These are phyloP conservation scores for Ridgeia piscesae DNA, from an alignment of 1,140 invertebrate species.

Conservation along the genomic window DNA sequence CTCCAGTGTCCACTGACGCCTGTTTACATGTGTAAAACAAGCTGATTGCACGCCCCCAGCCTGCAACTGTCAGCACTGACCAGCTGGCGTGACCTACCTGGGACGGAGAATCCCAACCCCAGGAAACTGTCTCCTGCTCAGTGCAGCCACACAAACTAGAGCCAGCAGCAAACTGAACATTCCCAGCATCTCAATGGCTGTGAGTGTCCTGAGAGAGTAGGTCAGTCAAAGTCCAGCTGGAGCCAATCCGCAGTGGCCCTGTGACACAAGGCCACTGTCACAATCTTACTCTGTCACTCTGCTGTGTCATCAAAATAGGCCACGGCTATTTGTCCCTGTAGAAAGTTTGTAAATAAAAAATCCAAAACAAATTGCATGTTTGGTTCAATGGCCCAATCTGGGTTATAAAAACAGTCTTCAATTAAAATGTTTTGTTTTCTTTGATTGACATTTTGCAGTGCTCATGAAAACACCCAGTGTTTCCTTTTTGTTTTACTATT, in stretches of 20 bases:
- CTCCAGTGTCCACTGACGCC: not conserved
- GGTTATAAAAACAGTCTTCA: too few relatives aligned
- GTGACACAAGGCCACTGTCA: not conserved
- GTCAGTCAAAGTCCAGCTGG: not conserved
- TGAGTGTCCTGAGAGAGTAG: not conserved
- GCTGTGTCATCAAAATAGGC: too few relatives aligned
- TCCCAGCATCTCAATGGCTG: not conserved
- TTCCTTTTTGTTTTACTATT: too few relatives aligned
- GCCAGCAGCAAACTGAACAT: not conserved
- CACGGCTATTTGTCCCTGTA: too few relatives aligned
- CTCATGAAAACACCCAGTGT: too few relatives aligned
- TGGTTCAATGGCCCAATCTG: too few relatives aligned
- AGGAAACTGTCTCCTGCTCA: not conserved
- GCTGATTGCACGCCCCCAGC: too few relatives aligned
- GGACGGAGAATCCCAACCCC: not conserved
- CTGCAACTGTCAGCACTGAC: not conserved
- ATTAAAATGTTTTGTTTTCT: too few relatives aligned
- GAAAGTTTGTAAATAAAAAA: too few relatives aligned
- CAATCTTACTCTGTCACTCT: too few relatives aligned
- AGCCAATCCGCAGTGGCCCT: not conserved
- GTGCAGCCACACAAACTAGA: not conserved
- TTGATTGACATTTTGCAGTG: too few relatives aligned
- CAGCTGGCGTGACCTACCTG: not conserved
- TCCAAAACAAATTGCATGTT: too few relatives aligned
- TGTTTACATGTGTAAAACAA: not conserved